Base-by-base conservation (phyloP, 2,797 vertebrate species). In the Sebastes steindachneri region DNA sequence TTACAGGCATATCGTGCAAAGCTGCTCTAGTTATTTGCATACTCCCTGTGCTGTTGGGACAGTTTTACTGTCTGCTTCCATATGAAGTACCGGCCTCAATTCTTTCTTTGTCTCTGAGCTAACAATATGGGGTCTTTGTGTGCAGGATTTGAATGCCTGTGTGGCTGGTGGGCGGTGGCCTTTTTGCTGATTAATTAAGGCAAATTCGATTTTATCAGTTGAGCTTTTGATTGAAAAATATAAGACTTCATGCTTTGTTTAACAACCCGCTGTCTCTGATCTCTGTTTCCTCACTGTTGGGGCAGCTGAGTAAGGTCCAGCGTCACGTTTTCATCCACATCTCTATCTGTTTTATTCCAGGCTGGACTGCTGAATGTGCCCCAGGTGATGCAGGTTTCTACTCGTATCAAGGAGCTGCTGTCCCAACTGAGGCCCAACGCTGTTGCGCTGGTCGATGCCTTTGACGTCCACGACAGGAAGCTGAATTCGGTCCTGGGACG, bases 401-500 rank as follows among this genome's bases (percentile, higher is more conserved):
- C 93, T 33, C 93, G 64, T 0, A 87, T 99, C 28, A 98, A 99
- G 90, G 97, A 97, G 82, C 93, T 99, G n/a, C 95, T 99, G 77
- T 95, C 95, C 25, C 79, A 94, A 51, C 89, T 99, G 75, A 96
- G 98, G 51, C 96, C 95, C 7, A 97, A 99, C 0, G 97, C 97
- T 0, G 96, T 99, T 54, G 96, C 97, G 0, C 94, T 99, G 81
- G 97, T 98, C 2, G 99, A 99, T 21, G 95, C 98, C 41, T 99
- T 99, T 73, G 97, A 99, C 85, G 93, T 97, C 82, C 92, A 95
- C 0, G 98, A 99, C 31, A 68, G 83, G 79, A 94, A 94, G 2
- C 95, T 99, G 57, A 97, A 97, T 11, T 99, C 98, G 0, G 94
- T 97, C 67, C 96, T 99, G 26, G 99, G 98, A 10, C 96, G 98